Evolutionary conservation across 2,113 vertebrate species (phyloP).

Genomic region (Leuciscus idus): DNA sequence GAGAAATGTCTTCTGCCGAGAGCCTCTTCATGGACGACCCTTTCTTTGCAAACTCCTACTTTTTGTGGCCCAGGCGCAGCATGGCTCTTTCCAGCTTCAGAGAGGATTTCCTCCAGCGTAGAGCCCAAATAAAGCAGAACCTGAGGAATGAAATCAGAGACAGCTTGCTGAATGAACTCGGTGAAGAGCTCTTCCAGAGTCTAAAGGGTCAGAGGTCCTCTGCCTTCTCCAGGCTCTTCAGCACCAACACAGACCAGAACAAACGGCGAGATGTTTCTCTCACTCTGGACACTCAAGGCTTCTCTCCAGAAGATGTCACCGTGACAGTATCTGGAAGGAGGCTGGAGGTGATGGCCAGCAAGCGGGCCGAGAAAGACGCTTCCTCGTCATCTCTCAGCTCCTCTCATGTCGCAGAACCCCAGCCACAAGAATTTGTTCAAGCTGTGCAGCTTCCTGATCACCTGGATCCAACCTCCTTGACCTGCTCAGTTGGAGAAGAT

Average conservation of each 20-base stretch:
- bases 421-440: conserved; percentile 63
- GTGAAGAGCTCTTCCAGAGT: conserved; percentile 57
- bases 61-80: conserved; percentile 67
- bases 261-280: conserved; percentile 64
- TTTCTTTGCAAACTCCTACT: conserved; percentile 67
- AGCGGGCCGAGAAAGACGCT: conserved; percentile 61
- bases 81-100: conserved; percentile 61
- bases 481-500: conserved; percentile 73
- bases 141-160: conserved; percentile 67
- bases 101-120: conserved; percentile 68
- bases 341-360: conserved; percentile 71
- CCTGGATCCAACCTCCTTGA: conserved; percentile 70
- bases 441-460: conserved; percentile 71
- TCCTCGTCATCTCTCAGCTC: conserved; percentile 56
- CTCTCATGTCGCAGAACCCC: conserved; percentile 15
- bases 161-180: conserved; percentile 51
- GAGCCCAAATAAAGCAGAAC: conserved; percentile 63
- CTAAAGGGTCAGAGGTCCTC: conserved; percentile 46
- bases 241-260: conserved; percentile 30
- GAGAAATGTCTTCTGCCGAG: conserved; percentile 60
- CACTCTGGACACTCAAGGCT: conserved; percentile 73
- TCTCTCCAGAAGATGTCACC: conserved; percentile 72
- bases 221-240: conserved; percentile 34
- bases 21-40: conserved; percentile 70
- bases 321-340: conserved; percentile 73